phyloP scores from a whole-genome alignment of 2,113 vertebrate species.

The Neoarius graeffei region DNA sequence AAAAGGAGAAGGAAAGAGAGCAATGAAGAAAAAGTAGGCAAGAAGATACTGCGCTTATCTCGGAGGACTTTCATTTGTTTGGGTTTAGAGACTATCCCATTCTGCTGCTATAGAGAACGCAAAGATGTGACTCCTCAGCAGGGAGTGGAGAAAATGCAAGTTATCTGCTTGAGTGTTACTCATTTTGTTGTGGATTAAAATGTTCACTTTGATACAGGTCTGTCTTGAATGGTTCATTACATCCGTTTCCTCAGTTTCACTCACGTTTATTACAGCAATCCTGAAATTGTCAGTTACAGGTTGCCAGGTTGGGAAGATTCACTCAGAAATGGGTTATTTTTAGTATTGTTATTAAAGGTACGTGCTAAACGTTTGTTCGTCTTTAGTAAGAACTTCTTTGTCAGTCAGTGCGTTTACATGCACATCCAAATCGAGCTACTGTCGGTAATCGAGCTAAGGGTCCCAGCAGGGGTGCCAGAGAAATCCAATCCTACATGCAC shows the following conservation, averaged over 20 bases:
- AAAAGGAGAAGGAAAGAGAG: slow-evolving; percentile 95
- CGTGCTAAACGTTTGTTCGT: not conserved
- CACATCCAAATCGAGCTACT: no score
- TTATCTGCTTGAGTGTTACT: not conserved
- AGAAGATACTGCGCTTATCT: not conserved
- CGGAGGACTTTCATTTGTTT: slow-evolving; percentile 18
- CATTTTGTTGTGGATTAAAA: slow-evolving; percentile 36
- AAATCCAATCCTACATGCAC: no score
- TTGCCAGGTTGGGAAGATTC: not conserved
- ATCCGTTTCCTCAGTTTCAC: not conserved
- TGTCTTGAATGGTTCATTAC: not conserved
- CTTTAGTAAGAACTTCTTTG: not conserved
- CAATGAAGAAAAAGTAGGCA: slow-evolving; percentile 83
- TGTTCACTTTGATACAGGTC: slow-evolving; percentile 18
- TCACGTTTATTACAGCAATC: not conserved
- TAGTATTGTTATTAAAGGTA: not conserved
- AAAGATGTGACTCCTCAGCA: not conserved
- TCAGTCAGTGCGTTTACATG: no score
- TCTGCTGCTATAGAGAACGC: not conserved
- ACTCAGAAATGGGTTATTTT: not conserved
- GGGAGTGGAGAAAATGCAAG: not conserved
- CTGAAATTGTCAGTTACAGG: not conserved
- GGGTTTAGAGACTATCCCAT: not conserved
- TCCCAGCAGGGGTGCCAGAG: no score
- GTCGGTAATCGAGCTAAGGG: no score